Base-by-base conservation (phyloP, 2,888 invertebrate species). In the Aleiodes testaceus region DNA sequence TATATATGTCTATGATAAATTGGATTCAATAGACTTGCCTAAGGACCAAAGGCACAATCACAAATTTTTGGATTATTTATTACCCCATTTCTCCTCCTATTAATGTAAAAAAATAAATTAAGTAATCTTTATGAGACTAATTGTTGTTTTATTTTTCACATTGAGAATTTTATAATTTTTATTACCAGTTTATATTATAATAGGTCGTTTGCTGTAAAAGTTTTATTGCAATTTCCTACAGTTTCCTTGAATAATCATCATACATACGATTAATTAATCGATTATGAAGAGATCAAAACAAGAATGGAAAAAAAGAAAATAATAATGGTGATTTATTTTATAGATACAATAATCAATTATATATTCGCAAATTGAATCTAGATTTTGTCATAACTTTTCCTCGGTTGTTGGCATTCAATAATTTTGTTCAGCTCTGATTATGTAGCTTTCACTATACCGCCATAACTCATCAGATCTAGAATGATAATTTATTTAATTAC, bases 41-140 rank as follows among this genome's bases (percentile, higher is more conserved):
- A 84, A 84, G 85, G 86, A 87, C 86, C 86, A 87, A 87, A 86
- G 86, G 85, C 86, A 85, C 84, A 85, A 85, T 84, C 86, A 86
- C 79, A 79, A 80, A 61, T n/a, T n/a, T n/a, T n/a, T n/a, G n/a
- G n/a, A n/a, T n/a, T n/a, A 36, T 36, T 36, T 36, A 36, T 36
- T 36, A 36, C 11, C n/a, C n/a, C n/a, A n/a, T n/a, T n/a, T n/a
- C n/a, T n/a, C n/a, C n/a, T n/a, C n/a, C n/a, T n/a, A n/a, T n/a
- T n/a, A n/a, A n/a, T n/a, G n/a, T n/a, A n/a, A n/a, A n/a, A 36
- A 7, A 36, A 9, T 9, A 9, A 36, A 36, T 36, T 36, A 9
- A 11, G 36, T 2, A 36, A 5, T 36, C 2, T 36, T 11, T 7
- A 11, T 26, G 26, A 26, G 26, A 26, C 26, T 7, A 36, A 36